These are phyloP conservation scores for Porites lobata DNA, from an alignment of 92 coral and sea anemone species.

Conservation along the genomic window DNA sequence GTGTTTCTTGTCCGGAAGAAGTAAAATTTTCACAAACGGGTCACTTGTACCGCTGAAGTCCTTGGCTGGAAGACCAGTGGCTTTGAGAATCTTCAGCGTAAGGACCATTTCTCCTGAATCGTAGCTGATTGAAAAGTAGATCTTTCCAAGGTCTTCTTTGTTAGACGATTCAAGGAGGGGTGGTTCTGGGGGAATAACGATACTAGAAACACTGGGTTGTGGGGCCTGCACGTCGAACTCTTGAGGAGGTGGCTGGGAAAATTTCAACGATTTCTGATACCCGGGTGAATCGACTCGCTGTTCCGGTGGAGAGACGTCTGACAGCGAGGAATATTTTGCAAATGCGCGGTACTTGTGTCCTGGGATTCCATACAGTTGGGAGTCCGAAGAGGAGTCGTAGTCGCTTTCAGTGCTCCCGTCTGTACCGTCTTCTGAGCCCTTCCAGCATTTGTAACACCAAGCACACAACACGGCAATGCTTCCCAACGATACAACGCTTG, in stretches of 20 bases:
- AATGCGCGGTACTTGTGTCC: constrained; percentile 69
- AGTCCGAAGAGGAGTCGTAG: constrained; percentile 79
- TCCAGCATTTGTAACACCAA: constrained; percentile 89
- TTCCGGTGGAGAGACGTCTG: constrained; percentile 68
- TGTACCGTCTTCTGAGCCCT: constrained; percentile 64
- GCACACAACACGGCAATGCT: constrained; percentile 84
- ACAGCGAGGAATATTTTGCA: constrained; percentile 51
- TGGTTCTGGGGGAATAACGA: constrained; percentile 88
- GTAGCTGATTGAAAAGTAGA: constrained; percentile 90
- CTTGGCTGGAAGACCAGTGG: constrained; percentile 91
- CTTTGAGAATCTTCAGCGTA: constrained; percentile 90
- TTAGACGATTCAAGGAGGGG: constrained; percentile 75
- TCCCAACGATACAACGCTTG: constrained; percentile 88
- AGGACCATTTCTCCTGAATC: constrained; percentile 84
- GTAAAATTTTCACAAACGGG: constrained; percentile 94
- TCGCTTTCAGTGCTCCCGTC: constrained; percentile 60
- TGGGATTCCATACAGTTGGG: constrained; percentile 50
- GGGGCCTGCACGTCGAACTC: constrained; percentile 83
- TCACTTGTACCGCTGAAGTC: constrained; percentile 99
- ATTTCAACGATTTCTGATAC: constrained; percentile 76
- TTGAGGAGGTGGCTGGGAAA: constrained; percentile 87
- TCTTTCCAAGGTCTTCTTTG: constrained; percentile 87
- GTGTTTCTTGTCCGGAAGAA: constrained; percentile 94
- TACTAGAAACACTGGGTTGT: constrained; percentile 78
- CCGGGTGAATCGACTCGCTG: constrained; percentile 66